Evolutionary conservation across 2,113 vertebrate species (phyloP), one percentile per base, ranked within the genome.

Genomic region (Sander vitreus): DNA sequence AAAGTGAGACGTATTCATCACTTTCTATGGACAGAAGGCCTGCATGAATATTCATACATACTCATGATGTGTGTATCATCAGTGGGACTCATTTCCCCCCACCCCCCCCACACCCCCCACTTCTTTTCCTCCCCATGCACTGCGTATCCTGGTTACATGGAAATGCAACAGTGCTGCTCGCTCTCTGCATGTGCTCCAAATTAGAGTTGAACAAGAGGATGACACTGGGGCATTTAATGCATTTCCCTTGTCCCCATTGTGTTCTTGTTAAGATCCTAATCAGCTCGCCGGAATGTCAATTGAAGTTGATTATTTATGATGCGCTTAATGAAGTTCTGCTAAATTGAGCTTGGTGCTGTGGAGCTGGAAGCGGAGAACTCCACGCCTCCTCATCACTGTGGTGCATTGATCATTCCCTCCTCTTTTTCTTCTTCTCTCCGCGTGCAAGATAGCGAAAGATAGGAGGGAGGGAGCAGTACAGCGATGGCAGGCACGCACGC

Each of bases 241-340:
- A 50, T 73, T 91, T 82, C 70, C 69, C 65, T 48, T 76, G 90
- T 88, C 74, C 70, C 65, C 30, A 39, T 85, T 85, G 89, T 88
- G 78, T 84, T 89, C 77, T 63, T 67, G 82, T 82, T 83, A 86
- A 91, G 39, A 72, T 85, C 84, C 86, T 92, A 88, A 92, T 91
- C 87, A 92, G 80, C 54, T 50, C 45, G 50, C 79, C 63, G 30
- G 76, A 80, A 74, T 85, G 86, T 92, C 89, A 89, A 81, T 92
- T 92, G 83, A 87, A 87, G 85, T 85, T 85, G 68, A 91, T 92
- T 90, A 89, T 91, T 93, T 89, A 81, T 90, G 88, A 89, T 80
- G 78, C 4, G 47, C 53, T 64, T 88, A 89, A 92, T 90, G 81
- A 83, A 77, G 82, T 75, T 84, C 51, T 54, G 67, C 78, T 86